Evolutionary conservation across 2,797 vertebrate species (phyloP).

Genomic region (Spinibarbus caldwelli): DNA sequence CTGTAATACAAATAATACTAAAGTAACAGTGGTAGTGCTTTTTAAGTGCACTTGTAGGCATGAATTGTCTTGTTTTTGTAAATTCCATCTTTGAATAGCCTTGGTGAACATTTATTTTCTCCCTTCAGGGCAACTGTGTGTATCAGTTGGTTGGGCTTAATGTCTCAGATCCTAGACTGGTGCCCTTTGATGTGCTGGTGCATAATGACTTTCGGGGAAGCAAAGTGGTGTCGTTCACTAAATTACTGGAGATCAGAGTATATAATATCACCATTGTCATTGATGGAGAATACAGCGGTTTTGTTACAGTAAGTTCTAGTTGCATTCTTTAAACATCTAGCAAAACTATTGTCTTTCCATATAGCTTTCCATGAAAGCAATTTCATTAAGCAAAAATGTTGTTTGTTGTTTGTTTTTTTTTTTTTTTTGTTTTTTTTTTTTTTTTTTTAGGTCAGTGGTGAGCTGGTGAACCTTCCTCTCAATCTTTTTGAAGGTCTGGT

Average conservation of each 20-base stretch:
- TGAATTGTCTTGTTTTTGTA: too few relatives aligned
- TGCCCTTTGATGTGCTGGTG: constrained; percentile 73
- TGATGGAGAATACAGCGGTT: constrained; percentile 65
- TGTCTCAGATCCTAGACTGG: constrained; percentile 62
- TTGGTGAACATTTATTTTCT: background rate
- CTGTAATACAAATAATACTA: too few relatives aligned
- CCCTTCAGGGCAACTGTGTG: constrained; percentile 66
- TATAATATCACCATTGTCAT: constrained; percentile 70
- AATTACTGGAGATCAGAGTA: constrained; percentile 71
- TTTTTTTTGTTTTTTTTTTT: too few relatives aligned
- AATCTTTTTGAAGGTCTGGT: constrained; percentile 61
- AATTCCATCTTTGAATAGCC: too few relatives aligned
- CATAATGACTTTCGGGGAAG: constrained; percentile 74
- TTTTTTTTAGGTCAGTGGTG: constrained; percentile 75
- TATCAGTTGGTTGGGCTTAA: constrained; percentile 75
- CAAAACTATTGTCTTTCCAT: too few relatives aligned
- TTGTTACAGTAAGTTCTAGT: constrained; percentile 68
- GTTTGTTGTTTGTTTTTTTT: too few relatives aligned
- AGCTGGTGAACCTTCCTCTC: constrained; percentile 79
- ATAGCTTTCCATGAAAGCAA: too few relatives aligned
- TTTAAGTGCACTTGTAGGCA: too few relatives aligned
- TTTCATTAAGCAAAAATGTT: background rate
- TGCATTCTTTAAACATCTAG: background rate
- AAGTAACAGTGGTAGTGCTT: too few relatives aligned
- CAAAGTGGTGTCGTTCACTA: constrained; percentile 70